Conservation (phyloP, 2,888 invertebrate genomes). For the Drosophila prostipennis region DNA sequence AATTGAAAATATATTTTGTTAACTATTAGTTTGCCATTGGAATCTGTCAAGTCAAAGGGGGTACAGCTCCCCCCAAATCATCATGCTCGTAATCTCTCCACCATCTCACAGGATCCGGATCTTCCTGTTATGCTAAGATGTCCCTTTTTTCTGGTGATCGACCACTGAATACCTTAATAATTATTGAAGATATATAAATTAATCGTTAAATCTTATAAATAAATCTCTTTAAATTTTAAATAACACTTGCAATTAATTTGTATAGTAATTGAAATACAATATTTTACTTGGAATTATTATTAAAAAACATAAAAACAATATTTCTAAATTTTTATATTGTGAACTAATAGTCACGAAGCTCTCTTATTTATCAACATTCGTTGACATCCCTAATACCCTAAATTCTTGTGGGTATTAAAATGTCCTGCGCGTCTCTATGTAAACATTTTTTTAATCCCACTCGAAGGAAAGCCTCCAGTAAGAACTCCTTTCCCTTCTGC, state of each 20-base stretch:
- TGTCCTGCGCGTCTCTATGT: conserved; percentile 24
- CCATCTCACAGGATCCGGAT: conserved; percentile 17
- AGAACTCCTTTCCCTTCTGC: conserved; percentile 46
- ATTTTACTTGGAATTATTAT: too few relatives aligned
- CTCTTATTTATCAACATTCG: too few relatives aligned
- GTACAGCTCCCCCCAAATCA: conserved; percentile 17
- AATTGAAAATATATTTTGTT: conserved; percentile 73
- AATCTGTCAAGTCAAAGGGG: conserved; percentile 10
- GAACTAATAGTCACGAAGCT: too few relatives aligned
- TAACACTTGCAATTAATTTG: too few relatives aligned
- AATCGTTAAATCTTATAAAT: too few relatives aligned
- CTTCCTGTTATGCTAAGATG: conserved; percentile 18
- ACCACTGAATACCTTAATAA: background rate
- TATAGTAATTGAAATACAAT: too few relatives aligned
- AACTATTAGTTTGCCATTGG: conserved; percentile 68
- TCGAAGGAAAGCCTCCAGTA: conserved; percentile 65
- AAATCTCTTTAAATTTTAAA: too few relatives aligned
- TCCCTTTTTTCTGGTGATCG: background rate
- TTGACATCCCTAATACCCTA: conserved; percentile 9
- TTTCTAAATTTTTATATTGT: too few relatives aligned
- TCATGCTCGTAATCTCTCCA: conserved; percentile 56
- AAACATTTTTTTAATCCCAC: conserved; percentile 61
- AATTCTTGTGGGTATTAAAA: conserved; percentile 41
- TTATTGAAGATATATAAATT: too few relatives aligned
- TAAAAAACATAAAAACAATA: too few relatives aligned